phyloP scores from a whole-genome alignment of 2,797 vertebrate species.

The Cynodonichthys magdalenae region DNA sequence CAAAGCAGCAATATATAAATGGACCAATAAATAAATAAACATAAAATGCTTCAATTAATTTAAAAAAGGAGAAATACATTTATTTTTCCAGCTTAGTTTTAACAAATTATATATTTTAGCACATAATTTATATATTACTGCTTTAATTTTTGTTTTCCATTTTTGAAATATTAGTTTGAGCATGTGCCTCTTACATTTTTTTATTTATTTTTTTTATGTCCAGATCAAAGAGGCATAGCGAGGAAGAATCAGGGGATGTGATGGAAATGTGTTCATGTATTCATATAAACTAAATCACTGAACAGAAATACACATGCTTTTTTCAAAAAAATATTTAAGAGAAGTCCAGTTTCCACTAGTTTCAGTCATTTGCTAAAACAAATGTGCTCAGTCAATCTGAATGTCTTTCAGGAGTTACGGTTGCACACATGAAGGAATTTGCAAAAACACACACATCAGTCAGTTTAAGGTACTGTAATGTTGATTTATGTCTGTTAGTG shows the following conservation, averaged over 20 bases:
- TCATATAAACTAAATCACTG: conserved; percentile 20
- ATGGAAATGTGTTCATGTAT: conserved; percentile 22
- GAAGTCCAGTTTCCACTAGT: conserved; percentile 5
- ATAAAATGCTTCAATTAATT: no score
- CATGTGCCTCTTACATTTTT: no score
- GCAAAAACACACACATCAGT: neutral
- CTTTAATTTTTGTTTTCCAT: no score
- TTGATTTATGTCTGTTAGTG: neutral
- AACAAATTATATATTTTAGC: no score
- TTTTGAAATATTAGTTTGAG: no score
- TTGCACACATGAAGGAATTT: conserved; percentile 24
- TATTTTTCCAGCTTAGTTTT: no score
- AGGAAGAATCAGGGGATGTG: conserved; percentile 11
- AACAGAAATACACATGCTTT: conserved; percentile 36
- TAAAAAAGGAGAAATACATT: no score
- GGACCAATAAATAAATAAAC: no score
- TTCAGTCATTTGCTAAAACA: conserved; percentile 37
- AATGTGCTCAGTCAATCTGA: conserved; percentile 42
- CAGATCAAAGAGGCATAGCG: conserved; percentile 28
- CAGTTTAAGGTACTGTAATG: no score
- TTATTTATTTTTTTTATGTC: conserved; percentile 16
- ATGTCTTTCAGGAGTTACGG: conserved; percentile 20
- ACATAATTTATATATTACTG: no score
- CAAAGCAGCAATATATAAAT: no score
- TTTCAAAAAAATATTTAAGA: conserved; percentile 16